Base-by-base conservation (phyloP, 1,140 invertebrate species). In the Aphidius ervi region DNA sequence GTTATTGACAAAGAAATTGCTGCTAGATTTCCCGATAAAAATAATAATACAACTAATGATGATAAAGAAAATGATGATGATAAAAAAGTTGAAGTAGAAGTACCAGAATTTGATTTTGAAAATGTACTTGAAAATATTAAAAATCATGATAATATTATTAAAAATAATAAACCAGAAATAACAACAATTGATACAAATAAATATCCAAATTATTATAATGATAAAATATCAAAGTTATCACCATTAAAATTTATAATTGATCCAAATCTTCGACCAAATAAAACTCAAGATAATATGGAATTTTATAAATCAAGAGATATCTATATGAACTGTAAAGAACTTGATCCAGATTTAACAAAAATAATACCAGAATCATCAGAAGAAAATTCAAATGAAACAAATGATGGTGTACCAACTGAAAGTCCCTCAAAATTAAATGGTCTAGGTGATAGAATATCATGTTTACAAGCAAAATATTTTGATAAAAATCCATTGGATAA, bases 361-460 rank as follows among this genome's bases (percentile, higher is more conserved):
- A 72, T 81, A 5, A 47, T 76, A 5, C 80, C 81, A 5, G 59
- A 73, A 23, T 68, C 73, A 47, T 72, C 76, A 23, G 71, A 79
- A 40, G 42, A 43, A 10, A 31, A 43, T 8, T 7, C 42, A 43
- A 43, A 43, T 7, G 9, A 43, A 43, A 10, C 42, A 59, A 65
- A 72, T 4, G 71, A 79, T 47, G 62, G 57, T 77, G 74, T 67
- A 5, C 70, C 61, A 5, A 70, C 70, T 7, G 65, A 69, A 46
- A 62, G 75, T 61, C 48, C 68, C 4, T 79, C 80, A 6, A 74
- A 81, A 60, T 65, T 86, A 9, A 63, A 63, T 50, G 84, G 84
- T 9, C 73, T 90, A 8, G 88, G 87, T 5, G 85, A 89, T 64
- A 87, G 86, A 77, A 84, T 91, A n/a, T 84, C 88, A 63, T 91